Evolutionary conservation across 2,113 vertebrate species (phyloP), one percentile per base, ranked within the genome.

Genomic region (Pseudorhombus dupliciocellatus): DNA sequence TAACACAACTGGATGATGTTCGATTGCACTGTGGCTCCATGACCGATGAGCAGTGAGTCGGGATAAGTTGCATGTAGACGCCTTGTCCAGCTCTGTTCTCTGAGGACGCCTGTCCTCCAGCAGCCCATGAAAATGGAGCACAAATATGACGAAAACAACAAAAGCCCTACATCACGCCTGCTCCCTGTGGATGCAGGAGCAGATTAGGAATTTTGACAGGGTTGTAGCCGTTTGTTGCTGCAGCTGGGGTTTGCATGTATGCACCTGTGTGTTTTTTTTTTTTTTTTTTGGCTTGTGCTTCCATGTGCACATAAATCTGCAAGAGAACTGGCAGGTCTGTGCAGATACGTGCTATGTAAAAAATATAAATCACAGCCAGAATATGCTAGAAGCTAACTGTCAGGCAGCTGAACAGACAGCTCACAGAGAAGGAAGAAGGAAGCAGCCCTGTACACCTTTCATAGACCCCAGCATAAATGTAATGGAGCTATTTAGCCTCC

Each of bases 161-260:
- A 68, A 83, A 76, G 66, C 69, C 44, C 75, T 62, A 46, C 79
- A 82, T 89, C 77, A 68, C 44, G 50, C 62, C 66, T 25, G 18
- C 21, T 87, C 85, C 80, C 86, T 58, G 66, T 52, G 80, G 84
- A 80, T 64, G 76, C 7, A 1, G 46, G 46, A 85, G 66, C 71
- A 82, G 65, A 90, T 87, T 81, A 89, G 75, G 74, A 67, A 28
- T 82, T 46, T 75, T 87, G 79, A 87, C 75, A 80, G 83, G 20
- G 67, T 70, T 70, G 73, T 70, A 58, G 63, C 65, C 63, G 66
- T 84, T 84, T 87, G 79, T 80, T 77, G 65, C 86, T 67, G 51
- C 0, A 16, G 74, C 64, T 71, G 74, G 51, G 76, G 70, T 75
- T 61, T 84, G 66, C 54, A 18, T 70, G 73, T 5, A 1, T 56